phyloP scores from a whole-genome alignment of 2,797 vertebrate species.

The Gallinago nigripennis region DNA sequence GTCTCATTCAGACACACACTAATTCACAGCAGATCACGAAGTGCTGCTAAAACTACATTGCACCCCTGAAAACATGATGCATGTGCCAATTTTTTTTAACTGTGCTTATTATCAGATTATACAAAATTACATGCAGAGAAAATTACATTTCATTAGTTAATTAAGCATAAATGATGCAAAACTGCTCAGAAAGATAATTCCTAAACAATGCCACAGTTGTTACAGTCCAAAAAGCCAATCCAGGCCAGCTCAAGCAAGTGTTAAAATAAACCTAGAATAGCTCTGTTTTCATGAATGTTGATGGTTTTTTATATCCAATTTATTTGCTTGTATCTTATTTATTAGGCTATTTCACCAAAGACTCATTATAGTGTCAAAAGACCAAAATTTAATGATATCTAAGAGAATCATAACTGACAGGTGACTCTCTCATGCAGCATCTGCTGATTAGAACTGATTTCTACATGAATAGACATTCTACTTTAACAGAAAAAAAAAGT shows the following conservation, averaged over 20 bases:
- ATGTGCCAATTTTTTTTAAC: conserved; percentile 1
- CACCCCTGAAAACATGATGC: neutral
- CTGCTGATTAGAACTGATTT: neutral
- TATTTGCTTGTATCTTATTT: neutral
- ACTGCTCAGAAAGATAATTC: conserved; percentile 18
- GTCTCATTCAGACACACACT: conserved; percentile 14
- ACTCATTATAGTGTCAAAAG: neutral
- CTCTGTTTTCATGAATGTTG: neutral
- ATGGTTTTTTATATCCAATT: neutral
- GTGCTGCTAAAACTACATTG: neutral
- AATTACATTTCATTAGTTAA: conserved; percentile 50
- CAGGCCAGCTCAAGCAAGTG: neutral
- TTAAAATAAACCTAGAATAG: neutral
- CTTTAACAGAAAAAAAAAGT: neutral
- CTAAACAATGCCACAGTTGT: neutral
- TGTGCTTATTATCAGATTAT: conserved; percentile 61
- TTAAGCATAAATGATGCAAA: conserved; percentile 29
- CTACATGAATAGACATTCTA: neutral
- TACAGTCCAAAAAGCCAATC: neutral
- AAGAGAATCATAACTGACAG: neutral
- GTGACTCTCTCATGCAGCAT: neutral
- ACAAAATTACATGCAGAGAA: conserved; percentile 56
- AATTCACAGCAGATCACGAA: conserved; percentile 29
- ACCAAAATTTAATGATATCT: neutral
- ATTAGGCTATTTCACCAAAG: neutral